Percentiles rank a stretch among this genome's conserved stretches.
Evolutionary conservation across 2,113 vertebrate genomes (phyloP).

Genomic region (Sylvietta virens): DNA sequence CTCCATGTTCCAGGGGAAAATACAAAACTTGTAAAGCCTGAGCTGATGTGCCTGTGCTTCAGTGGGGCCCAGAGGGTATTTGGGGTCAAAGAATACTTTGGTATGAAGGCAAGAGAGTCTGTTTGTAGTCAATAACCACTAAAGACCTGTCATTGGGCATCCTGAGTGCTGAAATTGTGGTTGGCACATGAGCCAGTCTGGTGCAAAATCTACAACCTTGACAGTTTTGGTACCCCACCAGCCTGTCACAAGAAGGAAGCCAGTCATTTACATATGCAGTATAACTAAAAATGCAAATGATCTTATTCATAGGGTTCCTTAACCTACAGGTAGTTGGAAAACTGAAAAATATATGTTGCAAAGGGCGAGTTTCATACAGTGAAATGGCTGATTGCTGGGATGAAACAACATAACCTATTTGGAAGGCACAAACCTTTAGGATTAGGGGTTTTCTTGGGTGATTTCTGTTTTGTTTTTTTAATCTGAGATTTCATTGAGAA

Average conservation of each 20-base stretch:
- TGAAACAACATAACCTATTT: neutral
- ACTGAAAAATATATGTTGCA: neutral
- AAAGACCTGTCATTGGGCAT: neutral
- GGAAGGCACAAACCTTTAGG: rapidly evolving
- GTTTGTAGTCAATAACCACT: neutral
- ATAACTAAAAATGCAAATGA: neutral
- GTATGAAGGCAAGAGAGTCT: neutral
- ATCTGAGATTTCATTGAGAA: neutral
- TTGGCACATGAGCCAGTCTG: neutral
- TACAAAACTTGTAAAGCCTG: neutral
- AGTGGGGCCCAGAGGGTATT: neutral
- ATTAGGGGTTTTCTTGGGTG: neutral
- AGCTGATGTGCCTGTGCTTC: neutral
- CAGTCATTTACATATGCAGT: rapidly evolving
- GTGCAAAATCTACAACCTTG: neutral
- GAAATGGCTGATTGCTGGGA: neutral
- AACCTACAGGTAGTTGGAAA: neutral
- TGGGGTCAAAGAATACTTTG: neutral
- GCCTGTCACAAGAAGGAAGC: neutral
- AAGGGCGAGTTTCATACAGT: neutral
- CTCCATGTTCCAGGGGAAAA: neutral
- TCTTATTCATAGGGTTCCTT: neutral
- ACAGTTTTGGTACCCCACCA: neutral
- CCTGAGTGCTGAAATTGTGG: neutral
- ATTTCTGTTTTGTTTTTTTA: neutral